These are phyloP conservation scores for Chrysolina haemoptera DNA, from an alignment of 2,888 invertebrate genomes.

Conservation along the genomic window DNA sequence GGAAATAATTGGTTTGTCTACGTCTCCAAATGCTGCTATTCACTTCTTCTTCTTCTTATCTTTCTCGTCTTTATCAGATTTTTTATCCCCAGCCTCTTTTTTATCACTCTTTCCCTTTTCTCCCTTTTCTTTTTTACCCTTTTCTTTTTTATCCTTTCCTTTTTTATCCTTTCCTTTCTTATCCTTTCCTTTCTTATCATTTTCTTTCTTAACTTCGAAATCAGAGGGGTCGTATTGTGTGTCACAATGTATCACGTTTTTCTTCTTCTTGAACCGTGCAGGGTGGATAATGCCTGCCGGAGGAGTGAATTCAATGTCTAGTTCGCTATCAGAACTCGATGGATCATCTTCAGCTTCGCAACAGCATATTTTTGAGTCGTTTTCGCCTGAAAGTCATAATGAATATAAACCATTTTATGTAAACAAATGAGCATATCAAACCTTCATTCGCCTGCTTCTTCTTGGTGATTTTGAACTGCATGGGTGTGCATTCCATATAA, in stretches of 20 bases:
- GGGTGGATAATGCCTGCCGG: constrained; percentile 79
- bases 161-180: constrained; percentile 6
- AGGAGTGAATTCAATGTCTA: constrained; percentile 82
- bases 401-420: neutral
- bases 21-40: too few relatives aligned
- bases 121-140: constrained; percentile 1
- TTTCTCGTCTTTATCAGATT: constrained; percentile 43
- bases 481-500: constrained; percentile 78
- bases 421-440: neutral
- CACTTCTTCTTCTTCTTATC: constrained; percentile 15
- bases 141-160: constrained; percentile 5
- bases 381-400: constrained; percentile 30
- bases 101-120: constrained; percentile 26
- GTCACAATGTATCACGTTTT: constrained; percentile 72
- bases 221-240: constrained; percentile 77
- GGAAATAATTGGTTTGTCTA: too few relatives aligned
- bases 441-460: constrained; percentile 68
- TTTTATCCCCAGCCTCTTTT: constrained; percentile 37
- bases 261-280: constrained; percentile 69
- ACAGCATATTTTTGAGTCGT: constrained; percentile 50
- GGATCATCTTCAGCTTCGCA: constrained; percentile 49
- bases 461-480: constrained; percentile 79
- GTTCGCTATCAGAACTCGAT: constrained; percentile 75
- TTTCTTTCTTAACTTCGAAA: constrained; percentile 52
- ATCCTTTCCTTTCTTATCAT: constrained; percentile 9